Evolutionary conservation across 2,113 vertebrate genomes (phyloP).

Genomic region (Egretta garzetta): DNA sequence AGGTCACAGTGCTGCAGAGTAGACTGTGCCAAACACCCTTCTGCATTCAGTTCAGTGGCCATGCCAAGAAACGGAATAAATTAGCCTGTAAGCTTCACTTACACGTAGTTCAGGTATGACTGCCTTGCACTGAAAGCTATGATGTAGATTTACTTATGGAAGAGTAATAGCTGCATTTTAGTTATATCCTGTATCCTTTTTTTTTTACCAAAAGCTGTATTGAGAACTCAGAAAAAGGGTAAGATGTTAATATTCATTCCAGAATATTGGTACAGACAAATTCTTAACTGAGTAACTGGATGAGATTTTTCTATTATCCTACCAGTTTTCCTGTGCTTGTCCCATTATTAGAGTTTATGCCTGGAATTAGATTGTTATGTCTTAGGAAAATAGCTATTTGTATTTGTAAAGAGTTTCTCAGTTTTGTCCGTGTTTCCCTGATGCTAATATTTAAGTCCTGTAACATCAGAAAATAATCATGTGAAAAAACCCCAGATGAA

Average conservation of each 20-base stretch:
- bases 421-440: background rate
- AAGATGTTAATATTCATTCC: background rate
- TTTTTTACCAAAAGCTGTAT: background rate
- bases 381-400: background rate
- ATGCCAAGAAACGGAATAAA: background rate
- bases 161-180: background rate
- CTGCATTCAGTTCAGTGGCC: background rate
- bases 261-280: background rate
- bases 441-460: background rate
- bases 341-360: background rate
- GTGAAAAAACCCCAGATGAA: background rate
- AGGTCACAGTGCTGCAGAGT: background rate
- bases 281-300: background rate
- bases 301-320: background rate
- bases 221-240: background rate
- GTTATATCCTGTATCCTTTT: background rate
- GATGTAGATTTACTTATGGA: background rate
- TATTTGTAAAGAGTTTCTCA: background rate
- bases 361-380: background rate
- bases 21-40: background rate
- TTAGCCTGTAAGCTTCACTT: background rate
- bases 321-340: background rate
- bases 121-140: background rate
- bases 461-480: background rate
- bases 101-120: background rate